Conservation (phyloP, 2,797 vertebrate species). For the Gallinago solitaria region DNA sequence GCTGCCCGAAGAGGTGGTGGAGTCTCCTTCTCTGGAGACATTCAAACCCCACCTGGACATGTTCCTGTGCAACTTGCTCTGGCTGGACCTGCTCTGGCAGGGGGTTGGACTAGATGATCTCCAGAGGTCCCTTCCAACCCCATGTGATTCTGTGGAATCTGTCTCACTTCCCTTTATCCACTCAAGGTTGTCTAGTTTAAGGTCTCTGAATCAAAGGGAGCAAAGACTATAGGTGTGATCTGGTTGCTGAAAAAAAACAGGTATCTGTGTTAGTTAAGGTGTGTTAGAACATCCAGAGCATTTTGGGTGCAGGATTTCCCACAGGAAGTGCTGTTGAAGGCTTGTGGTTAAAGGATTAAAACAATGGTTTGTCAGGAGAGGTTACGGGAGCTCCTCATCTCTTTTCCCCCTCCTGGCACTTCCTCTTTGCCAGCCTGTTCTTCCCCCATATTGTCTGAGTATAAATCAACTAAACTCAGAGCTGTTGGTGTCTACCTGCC, state of each 20-base stretch:
- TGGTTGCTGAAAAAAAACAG: neutral
- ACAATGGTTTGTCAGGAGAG: rapidly evolving
- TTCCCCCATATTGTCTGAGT: neutral
- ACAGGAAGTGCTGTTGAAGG: neutral
- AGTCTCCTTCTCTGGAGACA: too few species aligned
- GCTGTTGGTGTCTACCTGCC: neutral
- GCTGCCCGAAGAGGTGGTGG: too few species aligned
- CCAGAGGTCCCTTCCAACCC: too few species aligned
- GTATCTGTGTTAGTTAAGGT: neutral
- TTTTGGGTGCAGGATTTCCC: neutral
- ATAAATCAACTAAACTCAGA: neutral
- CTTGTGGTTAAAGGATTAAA: neutral
- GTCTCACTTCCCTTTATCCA: neutral
- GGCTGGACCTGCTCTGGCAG: too few species aligned
- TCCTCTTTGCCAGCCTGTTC: neutral
- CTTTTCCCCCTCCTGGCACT: neutral
- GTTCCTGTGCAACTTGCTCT: too few species aligned
- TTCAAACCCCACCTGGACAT: too few species aligned
- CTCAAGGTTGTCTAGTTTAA: neutral
- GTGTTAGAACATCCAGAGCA: neutral
- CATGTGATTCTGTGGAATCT: neutral
- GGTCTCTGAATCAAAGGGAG: neutral
- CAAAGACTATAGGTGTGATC: neutral
- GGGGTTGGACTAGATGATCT: too few species aligned
- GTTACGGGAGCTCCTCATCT: neutral